phyloP scores from a whole-genome alignment of 2,113 vertebrate species.

The Rafetus swinhoei region DNA sequence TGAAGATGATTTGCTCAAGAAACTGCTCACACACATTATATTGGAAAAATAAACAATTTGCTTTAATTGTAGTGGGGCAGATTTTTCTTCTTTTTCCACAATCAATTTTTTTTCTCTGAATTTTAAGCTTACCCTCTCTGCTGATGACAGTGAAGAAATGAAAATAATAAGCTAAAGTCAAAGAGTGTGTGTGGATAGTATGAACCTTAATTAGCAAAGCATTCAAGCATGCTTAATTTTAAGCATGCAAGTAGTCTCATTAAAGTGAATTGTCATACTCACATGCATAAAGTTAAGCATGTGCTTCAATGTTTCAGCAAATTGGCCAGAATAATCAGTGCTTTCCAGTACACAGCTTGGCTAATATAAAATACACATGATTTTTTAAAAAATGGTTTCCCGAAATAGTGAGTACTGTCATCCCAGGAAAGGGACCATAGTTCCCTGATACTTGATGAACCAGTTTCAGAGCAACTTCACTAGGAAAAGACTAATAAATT shows the following conservation, averaged over 20 bases:
- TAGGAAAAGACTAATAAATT: neutral
- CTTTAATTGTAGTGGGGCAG: neutral
- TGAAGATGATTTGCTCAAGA: neutral
- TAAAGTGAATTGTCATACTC: neutral
- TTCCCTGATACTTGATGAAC: neutral
- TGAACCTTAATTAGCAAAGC: slow-evolving; percentile 13
- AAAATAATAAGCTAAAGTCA: neutral
- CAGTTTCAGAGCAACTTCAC: neutral
- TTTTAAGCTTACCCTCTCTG: neutral
- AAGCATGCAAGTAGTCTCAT: slow-evolving; percentile 7
- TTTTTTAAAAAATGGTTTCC: neutral
- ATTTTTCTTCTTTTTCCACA: neutral
- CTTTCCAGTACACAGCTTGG: neutral
- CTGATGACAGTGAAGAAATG: neutral
- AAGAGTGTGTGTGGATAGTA: neutral
- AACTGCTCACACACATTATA: neutral
- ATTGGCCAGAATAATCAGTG: neutral
- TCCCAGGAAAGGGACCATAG: neutral
- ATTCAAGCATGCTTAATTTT: neutral
- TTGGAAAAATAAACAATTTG: neutral
- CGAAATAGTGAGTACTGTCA: neutral
- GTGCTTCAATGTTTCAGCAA: neutral
- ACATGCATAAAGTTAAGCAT: neutral
- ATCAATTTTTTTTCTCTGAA: neutral
- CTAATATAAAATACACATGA: neutral